Evolutionary conservation across 2,888 invertebrate genomes (phyloP).

Genomic region (Halictus ligatus): DNA sequence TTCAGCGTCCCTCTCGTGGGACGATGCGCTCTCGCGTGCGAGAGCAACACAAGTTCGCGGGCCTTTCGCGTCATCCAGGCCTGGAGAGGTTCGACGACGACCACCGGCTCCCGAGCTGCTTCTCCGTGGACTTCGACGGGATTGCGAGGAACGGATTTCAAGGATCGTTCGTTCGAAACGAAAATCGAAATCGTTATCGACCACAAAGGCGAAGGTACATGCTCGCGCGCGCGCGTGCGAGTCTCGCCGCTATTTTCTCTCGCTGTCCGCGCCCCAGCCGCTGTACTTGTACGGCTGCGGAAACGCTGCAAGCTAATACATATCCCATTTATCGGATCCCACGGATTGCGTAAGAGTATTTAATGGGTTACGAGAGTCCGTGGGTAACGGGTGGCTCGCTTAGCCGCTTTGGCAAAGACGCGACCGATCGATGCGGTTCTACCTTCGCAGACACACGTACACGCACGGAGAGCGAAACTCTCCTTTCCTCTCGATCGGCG

Average conservation of each 20-base stretch:
- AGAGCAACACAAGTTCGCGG: background rate
- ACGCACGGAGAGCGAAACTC: background rate
- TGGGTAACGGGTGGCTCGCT: constrained; percentile 42
- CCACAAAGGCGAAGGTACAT: background rate
- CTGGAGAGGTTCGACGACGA: background rate
- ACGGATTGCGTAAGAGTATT: constrained; percentile 72
- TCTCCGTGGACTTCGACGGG: background rate
- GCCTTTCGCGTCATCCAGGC: background rate
- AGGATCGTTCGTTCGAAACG: background rate
- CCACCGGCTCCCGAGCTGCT: background rate
- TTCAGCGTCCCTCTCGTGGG: constrained; percentile 11
- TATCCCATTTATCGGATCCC: constrained; percentile 73
- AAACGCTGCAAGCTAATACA: constrained; percentile 56
- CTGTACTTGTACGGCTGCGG: constrained; percentile 69
- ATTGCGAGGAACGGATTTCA: background rate
- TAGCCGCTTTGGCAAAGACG: constrained; percentile 37
- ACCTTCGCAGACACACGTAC: background rate
- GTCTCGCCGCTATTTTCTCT: background rate
- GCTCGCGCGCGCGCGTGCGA: background rate
- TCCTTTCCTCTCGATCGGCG: background rate
- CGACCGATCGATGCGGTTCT: constrained; percentile 49
- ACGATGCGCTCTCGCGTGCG: background rate
- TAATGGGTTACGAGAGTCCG: constrained; percentile 55
- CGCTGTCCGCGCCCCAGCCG: background rate
- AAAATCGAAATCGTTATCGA: background rate